phyloP scores from a whole-genome alignment of 1,140 invertebrate species.

The Rhopalosiphum padi region DNA sequence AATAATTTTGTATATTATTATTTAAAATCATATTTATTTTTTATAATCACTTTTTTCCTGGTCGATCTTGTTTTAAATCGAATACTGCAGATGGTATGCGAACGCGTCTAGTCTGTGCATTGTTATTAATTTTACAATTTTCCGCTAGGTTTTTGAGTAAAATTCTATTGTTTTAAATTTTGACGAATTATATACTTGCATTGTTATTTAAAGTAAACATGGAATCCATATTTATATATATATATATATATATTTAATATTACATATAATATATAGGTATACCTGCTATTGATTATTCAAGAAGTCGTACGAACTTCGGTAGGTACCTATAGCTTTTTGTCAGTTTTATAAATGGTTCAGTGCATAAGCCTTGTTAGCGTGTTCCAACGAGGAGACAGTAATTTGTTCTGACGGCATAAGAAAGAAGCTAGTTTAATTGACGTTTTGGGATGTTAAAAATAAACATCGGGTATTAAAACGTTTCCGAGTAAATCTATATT shows the following conservation, averaged over 20 bases:
- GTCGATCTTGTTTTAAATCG: not conserved
- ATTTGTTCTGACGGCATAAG: constrained; percentile 23
- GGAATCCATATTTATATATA: not conserved
- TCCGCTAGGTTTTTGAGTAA: not conserved
- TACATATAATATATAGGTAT: not conserved
- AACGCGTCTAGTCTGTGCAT: not conserved
- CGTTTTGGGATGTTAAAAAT: not conserved
- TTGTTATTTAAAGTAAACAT: not conserved
- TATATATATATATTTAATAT: not conserved
- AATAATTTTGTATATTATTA: not conserved
- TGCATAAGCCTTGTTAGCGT: not conserved
- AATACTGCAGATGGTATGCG: not conserved
- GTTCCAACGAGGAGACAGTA: not conserved
- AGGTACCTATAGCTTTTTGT: not conserved
- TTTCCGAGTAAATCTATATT: not conserved
- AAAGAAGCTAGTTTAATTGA: constrained; percentile 18
- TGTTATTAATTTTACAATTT: constrained; percentile 9
- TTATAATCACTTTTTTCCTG: not conserved
- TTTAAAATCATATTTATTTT: not conserved
- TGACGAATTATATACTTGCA: not conserved
- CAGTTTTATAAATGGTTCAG: not conserved
- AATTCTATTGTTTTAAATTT: not conserved
- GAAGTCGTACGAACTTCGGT: not conserved
- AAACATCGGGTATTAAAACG: not conserved
- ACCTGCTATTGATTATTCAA: not conserved